These are phyloP conservation scores for Rhodinocichla rosea DNA, from an alignment of 2,113 vertebrate species.

Conservation along the genomic window DNA sequence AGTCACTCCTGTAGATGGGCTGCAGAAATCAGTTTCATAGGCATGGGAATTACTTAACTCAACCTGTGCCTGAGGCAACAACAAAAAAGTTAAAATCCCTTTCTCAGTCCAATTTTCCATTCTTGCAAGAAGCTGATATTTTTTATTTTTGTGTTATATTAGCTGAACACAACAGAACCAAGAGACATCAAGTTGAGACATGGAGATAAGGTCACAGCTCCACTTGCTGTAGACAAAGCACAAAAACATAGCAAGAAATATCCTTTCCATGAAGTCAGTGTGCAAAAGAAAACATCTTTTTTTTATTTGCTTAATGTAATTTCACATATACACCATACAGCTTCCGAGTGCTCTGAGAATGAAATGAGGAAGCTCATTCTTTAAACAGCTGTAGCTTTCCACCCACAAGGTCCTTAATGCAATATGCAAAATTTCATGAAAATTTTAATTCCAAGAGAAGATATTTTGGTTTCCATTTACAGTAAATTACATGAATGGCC, in stretches of 20 bases:
- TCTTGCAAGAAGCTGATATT: neutral
- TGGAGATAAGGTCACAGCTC: rapidly evolving
- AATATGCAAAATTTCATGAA: neutral
- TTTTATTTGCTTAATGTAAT: neutral
- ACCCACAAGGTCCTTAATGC: neutral
- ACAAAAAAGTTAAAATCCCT: neutral
- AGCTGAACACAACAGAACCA: neutral
- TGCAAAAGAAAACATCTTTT: neutral
- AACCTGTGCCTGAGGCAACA: neutral
- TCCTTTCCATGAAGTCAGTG: neutral
- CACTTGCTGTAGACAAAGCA: neutral
- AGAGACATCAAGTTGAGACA: neutral
- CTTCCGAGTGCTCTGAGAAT: neutral
- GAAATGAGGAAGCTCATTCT: neutral
- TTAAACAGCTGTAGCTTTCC: neutral
- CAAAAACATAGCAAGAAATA: neutral
- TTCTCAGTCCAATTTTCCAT: neutral
- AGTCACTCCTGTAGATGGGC: neutral
- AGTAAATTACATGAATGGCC: neutral
- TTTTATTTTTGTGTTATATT: neutral
- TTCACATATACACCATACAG: neutral
- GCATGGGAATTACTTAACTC: neutral
- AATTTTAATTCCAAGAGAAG: neutral
- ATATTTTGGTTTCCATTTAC: neutral
- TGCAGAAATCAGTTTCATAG: neutral